These are phyloP conservation scores for Clupea harengus DNA, from an alignment of 2,113 vertebrate species.

Conservation along the genomic window DNA sequence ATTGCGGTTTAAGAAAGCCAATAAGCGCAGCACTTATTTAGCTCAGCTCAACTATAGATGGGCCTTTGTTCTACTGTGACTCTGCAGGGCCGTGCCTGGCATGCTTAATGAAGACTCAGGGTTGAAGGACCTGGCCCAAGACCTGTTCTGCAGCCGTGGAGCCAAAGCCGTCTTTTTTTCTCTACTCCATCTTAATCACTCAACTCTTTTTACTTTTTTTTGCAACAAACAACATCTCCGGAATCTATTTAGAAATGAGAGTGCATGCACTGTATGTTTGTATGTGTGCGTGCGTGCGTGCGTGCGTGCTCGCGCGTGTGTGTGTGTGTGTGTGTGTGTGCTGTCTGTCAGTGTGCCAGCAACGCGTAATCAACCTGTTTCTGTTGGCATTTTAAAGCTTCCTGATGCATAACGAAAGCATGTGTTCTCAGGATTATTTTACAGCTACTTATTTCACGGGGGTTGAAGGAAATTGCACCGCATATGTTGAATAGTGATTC, in stretches of 20 bases:
- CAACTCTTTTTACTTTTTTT: background rate
- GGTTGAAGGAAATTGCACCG: background rate
- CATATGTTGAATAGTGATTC: background rate
- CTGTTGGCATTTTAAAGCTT: background rate
- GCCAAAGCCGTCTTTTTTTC: background rate
- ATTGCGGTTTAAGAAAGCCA: constrained; percentile 28
- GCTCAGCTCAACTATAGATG: constrained; percentile 62
- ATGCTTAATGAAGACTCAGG: constrained; percentile 72
- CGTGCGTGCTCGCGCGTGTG: background rate
- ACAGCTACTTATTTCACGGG: constrained; percentile 13
- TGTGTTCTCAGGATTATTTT: constrained; percentile 14
- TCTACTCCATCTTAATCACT: background rate
- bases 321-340: background rate
- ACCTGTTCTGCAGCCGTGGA: constrained; percentile 1
- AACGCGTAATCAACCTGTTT: constrained; percentile 19
- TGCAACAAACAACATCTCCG: background rate
- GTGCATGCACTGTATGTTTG: too few relatives aligned
- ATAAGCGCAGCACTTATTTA: constrained; percentile 72
- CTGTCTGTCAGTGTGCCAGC: background rate
- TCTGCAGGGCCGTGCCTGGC: constrained; percentile 66
- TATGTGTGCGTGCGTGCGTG: too few relatives aligned
- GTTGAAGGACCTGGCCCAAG: constrained; percentile 32
- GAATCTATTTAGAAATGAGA: background rate
- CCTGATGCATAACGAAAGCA: constrained; percentile 14
- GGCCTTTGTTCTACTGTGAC: constrained; percentile 67